Conservation (phyloP, 1,140 invertebrate species). For the Gryon sp. region DNA sequence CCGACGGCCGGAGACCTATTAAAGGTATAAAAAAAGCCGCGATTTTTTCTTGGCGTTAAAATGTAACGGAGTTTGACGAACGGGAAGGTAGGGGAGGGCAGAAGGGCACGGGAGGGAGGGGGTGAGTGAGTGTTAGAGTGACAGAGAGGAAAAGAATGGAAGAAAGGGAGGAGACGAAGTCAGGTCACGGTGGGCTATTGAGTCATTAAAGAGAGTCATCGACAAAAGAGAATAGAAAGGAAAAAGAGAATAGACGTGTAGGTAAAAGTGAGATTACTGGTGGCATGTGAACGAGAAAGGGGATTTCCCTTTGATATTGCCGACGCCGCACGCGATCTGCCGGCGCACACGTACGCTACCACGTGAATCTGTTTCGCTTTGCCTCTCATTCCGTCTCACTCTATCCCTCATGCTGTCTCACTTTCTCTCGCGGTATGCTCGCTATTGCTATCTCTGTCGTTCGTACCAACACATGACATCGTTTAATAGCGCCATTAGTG, state of each 20-base stretch:
- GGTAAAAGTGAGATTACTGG: constrained; percentile 59
- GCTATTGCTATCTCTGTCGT: too few species aligned
- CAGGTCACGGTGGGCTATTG: constrained; percentile 62
- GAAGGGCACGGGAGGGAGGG: constrained; percentile 53
- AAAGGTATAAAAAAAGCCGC: constrained; percentile 27
- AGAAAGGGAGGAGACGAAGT: constrained; percentile 61
- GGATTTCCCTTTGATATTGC: constrained; percentile 75
- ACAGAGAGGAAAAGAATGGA: constrained; percentile 26
- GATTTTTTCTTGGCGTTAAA: constrained; percentile 45
- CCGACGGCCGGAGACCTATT: constrained; percentile 5
- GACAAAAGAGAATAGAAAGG: constrained; percentile 60
- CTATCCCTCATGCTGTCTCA: too few species aligned
- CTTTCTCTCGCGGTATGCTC: too few species aligned
- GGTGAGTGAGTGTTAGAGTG: constrained; percentile 52
- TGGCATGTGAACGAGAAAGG: constrained; percentile 59
- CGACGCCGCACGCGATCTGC: constrained; percentile 77
- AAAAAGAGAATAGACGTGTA: constrained; percentile 46
- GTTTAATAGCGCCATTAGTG: constrained; percentile 68
- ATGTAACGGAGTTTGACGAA: constrained; percentile 51
- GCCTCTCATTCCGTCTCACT: too few species aligned
- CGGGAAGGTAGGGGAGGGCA: constrained; percentile 17
- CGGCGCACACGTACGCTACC: constrained; percentile 66
- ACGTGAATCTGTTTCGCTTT: constrained; percentile 60
- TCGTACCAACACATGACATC: constrained; percentile 66
- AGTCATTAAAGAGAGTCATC: constrained; percentile 65